These are phyloP conservation scores for Asarcornis scutulata DNA, from an alignment of 2,113 vertebrate species.

Conservation along the genomic window DNA sequence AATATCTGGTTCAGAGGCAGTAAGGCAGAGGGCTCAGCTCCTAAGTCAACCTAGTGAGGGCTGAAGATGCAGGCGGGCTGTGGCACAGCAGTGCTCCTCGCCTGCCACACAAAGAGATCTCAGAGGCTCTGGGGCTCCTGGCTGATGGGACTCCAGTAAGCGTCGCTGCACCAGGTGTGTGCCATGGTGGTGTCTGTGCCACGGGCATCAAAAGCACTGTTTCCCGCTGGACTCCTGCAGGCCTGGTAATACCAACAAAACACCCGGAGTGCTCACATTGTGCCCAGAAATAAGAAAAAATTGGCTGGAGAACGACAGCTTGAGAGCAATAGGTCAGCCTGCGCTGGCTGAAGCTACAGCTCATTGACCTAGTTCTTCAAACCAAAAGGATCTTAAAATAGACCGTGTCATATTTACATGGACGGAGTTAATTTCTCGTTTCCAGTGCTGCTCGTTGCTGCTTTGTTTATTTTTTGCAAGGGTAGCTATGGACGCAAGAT, in stretches of 20 bases:
- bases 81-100: not conserved
- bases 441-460: not conserved
- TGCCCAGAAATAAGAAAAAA: not conserved
- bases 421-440: not conserved
- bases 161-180: rapidly evolving
- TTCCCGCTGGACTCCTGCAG: not conserved
- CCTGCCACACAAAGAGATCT: not conserved
- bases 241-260: not conserved
- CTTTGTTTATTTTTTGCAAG: slow-evolving; percentile 38
- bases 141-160: not conserved
- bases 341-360: not conserved
- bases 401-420: not conserved
- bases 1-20: not conserved
- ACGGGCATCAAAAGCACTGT: not conserved
- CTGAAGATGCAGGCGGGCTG: not conserved
- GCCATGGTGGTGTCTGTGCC: rapidly evolving
- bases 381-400: not conserved
- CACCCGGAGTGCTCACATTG: not conserved
- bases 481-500: not conserved
- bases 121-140: not conserved
- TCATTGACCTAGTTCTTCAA: not conserved
- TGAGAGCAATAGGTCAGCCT: not conserved
- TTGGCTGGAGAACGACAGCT: not conserved
- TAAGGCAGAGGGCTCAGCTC: not conserved
- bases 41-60: not conserved